Evolutionary conservation across 2,888 invertebrate species (phyloP).

Genomic region (Sarcophaga rosellei): DNA sequence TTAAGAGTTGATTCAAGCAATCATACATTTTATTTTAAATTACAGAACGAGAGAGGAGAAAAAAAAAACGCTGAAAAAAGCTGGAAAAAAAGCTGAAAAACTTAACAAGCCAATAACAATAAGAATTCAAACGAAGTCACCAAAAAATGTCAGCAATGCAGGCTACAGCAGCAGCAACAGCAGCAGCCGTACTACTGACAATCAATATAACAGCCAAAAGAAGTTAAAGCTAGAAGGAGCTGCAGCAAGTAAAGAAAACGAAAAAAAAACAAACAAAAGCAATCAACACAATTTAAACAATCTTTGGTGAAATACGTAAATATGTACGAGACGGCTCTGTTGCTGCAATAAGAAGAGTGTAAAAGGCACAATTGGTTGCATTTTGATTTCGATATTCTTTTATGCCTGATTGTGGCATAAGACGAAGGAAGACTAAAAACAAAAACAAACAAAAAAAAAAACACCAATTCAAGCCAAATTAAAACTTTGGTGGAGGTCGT

Average conservation of each 20-base stretch:
- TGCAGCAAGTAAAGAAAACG: too few relatives aligned
- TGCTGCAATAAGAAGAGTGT: conserved; percentile 28
- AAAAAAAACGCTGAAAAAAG: conserved; percentile 63
- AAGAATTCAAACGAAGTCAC: conserved; percentile 69
- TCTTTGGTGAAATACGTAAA: not conserved
- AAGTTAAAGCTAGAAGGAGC: conserved; percentile 11
- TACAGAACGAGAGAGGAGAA: conserved; percentile 2
- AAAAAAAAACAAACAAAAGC: not conserved
- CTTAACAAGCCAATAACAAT: conserved; percentile 68
- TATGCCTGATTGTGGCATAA: not conserved
- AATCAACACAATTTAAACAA: not conserved
- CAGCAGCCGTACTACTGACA: too few relatives aligned
- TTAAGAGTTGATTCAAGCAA: conserved; percentile 31
- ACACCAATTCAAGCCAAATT: conserved; percentile 61
- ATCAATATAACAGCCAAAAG: not conserved
- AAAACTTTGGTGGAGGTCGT: conserved; percentile 71
- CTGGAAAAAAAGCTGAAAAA: conserved; percentile 61
- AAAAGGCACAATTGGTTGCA: conserved; percentile 40
- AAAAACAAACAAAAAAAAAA: too few relatives aligned
- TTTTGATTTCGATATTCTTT: conserved; percentile 11
- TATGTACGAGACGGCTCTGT: not conserved
- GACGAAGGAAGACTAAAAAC: not conserved
- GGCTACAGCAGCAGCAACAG: not conserved
- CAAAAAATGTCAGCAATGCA: conserved; percentile 69
- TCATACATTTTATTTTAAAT: conserved; percentile 20